phyloP scores from a whole-genome alignment of 1,140 invertebrate species.

The Bemisia tabaci region DNA sequence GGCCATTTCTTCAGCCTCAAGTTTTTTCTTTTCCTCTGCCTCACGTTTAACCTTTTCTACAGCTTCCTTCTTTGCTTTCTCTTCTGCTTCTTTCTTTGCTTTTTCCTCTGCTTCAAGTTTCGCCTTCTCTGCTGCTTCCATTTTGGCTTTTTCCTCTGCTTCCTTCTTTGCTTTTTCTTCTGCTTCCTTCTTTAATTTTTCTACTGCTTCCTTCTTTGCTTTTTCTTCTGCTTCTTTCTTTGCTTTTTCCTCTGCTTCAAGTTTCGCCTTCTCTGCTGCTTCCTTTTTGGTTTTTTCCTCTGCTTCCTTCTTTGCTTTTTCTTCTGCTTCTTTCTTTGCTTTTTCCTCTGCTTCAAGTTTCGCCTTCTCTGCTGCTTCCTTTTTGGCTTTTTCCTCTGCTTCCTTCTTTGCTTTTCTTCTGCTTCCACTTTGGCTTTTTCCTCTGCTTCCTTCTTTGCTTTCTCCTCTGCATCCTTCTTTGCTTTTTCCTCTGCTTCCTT shows the following conservation, averaged over 20 bases:
- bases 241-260: slow-evolving; percentile 12
- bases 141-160: slow-evolving; percentile 14
- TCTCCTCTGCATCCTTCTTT: slow-evolving; percentile 9
- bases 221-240: slow-evolving; percentile 18
- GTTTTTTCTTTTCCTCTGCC: slow-evolving; percentile 16
- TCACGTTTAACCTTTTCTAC: slow-evolving; percentile 14
- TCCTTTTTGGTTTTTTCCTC: slow-evolving; percentile 14
- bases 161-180: slow-evolving; percentile 12
- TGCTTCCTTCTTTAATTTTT: slow-evolving; percentile 15
- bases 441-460: slow-evolving; percentile 13
- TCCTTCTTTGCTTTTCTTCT: slow-evolving; percentile 19
- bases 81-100: slow-evolving; percentile 15
- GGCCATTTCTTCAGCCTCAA: slow-evolving; percentile 8
- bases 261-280: slow-evolving; percentile 13
- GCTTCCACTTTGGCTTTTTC: slow-evolving; percentile 13
- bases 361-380: slow-evolving; percentile 13
- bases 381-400: slow-evolving; percentile 14
- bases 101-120: slow-evolving; percentile 5
- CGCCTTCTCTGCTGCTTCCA: slow-evolving; percentile 18
- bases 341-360: slow-evolving; percentile 12
- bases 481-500: slow-evolving; percentile 17
- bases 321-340: slow-evolving; percentile 16
- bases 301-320: slow-evolving; percentile 13
- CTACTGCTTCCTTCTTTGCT: slow-evolving; percentile 8
- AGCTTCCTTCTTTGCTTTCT: slow-evolving; percentile 13